Base-by-base conservation (phyloP, 2,888 invertebrate species). In the Microctonus aethiopoides region DNA sequence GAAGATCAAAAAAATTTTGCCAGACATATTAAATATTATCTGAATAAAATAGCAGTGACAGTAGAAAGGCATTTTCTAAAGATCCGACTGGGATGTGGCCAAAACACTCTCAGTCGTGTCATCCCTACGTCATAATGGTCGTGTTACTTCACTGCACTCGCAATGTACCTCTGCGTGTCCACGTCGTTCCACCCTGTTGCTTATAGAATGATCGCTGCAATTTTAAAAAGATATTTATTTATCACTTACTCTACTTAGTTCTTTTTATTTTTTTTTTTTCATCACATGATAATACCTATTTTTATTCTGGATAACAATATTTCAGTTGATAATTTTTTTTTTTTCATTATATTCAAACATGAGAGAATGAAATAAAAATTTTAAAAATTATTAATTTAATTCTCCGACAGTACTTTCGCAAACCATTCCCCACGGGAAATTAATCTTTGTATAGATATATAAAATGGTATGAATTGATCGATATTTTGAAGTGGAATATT, bases 141-240 rank as follows among this genome's bases (percentile, higher is more conserved):
- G 82, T 70, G 84, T 84, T 71, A 85, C 84, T 76, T 86, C 87
- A 69, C 82, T 83, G 77, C 83, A 84, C 74, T 84, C 80, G 77
- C 83, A 84, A 65, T 81, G 80, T 71, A 78, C 76, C 70, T 81
- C 78, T 32, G 32, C 34, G 64, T 83, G 84, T 71, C 84, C 80
- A 75, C 81, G 80, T 52, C 84, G 83, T 83, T 92, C 92, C 80
- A 92, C 92, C 74, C 92, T 89, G 79, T 91, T 91, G 86, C 92
- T 92, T 87, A 92, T 91, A 80, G 92, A 92, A 80, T 91, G 91
- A 86, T 92, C 92, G 85, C 92, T 92, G 88, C 26, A 88, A 87
- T 78, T 61, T 72, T 16, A 65, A 34, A 46, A 36, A 32, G 5
- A 46, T 1, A 46, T n/a, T 10, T 13, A n/a, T 46, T 46, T 46